Percentiles rank a stretch among this genome's conserved stretches.
phyloP scores from a whole-genome alignment of 2,888 invertebrate species.

The Athalia circularis region DNA sequence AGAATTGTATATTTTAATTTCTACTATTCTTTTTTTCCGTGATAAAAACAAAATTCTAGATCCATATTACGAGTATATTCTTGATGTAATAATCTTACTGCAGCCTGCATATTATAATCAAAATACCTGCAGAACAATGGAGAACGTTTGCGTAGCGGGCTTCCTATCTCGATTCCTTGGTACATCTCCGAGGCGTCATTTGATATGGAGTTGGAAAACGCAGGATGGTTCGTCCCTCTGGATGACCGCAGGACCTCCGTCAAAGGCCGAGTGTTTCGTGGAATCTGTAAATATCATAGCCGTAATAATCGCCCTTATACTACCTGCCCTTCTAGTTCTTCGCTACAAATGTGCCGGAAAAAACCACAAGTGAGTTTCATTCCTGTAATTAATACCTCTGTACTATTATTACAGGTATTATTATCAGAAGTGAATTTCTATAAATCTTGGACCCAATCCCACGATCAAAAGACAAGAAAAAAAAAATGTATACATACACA shows the following conservation, averaged over 20 bases:
- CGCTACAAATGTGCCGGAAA: slow-evolving; percentile 15
- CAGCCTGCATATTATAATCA: not conserved
- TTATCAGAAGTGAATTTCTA: too few species aligned
- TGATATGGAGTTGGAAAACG: slow-evolving; percentile 28
- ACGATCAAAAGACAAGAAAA: too few species aligned
- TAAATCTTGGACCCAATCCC: too few species aligned
- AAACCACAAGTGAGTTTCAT: slow-evolving; percentile 26
- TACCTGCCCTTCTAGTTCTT: slow-evolving; percentile 2
- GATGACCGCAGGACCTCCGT: not conserved
- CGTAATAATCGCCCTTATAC: slow-evolving; percentile 15
- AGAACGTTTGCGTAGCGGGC: slow-evolving; percentile 20
- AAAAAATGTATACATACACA: too few species aligned
- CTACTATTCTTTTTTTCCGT: too few species aligned
- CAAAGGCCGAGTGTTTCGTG: slow-evolving; percentile 16
- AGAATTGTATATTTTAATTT: too few species aligned
- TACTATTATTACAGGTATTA: too few species aligned
- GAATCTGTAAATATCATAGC: slow-evolving; percentile 16
- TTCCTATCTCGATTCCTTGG: not conserved
- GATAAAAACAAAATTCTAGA: too few species aligned
- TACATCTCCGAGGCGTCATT: slow-evolving; percentile 12
- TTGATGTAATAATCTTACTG: not conserved
- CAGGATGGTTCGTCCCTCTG: slow-evolving; percentile 18
- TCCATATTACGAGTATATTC: not conserved
- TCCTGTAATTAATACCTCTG: not conserved
- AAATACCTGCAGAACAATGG: slow-evolving; percentile 6